These are phyloP conservation scores for Pseudanteris insignis DNA, from an alignment of 2,888 invertebrate genomes.

Conservation along the genomic window DNA sequence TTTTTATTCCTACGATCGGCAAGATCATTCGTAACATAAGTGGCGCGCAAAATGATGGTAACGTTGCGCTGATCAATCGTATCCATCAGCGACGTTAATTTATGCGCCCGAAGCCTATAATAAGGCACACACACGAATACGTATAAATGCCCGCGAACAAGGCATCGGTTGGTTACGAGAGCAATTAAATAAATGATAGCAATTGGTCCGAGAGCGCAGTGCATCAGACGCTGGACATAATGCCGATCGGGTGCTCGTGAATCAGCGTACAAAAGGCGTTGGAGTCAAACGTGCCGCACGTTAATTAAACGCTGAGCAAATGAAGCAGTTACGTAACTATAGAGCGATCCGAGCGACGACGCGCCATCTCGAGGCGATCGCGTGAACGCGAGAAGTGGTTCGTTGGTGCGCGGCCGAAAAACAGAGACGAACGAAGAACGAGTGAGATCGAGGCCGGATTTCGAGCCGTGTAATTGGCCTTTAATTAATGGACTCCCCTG, in stretches of 20 bases:
- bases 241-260: slow-evolving; percentile 24
- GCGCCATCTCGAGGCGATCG: slow-evolving; percentile 33
- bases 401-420: slow-evolving; percentile 10
- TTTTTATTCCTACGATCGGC: too few relatives aligned
- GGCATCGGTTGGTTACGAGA: slow-evolving; percentile 15
- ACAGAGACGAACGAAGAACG: slow-evolving; percentile 5
- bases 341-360: slow-evolving; percentile 26
- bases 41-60: too few relatives aligned
- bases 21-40: too few relatives aligned
- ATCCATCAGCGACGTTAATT: background rate
- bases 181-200: slow-evolving; percentile 35
- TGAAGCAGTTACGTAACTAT: slow-evolving; percentile 44
- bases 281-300: slow-evolving; percentile 39
- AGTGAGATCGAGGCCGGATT: slow-evolving; percentile 36
- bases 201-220: slow-evolving; percentile 11
- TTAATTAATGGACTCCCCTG: slow-evolving; percentile 63
- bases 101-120: slow-evolving; percentile 12
- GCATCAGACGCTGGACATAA: slow-evolving; percentile 24
- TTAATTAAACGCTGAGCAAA: slow-evolving; percentile 44
- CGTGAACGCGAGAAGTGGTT: slow-evolving; percentile 39
- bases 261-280: slow-evolving; percentile 39
- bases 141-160: background rate
- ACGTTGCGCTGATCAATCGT: slow-evolving; percentile 2
- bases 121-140: background rate
- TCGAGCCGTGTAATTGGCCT: slow-evolving; percentile 59